Evolutionary conservation across 2,797 vertebrate species (phyloP).

Genomic region (Odontamblyopus lacepedii): DNA sequence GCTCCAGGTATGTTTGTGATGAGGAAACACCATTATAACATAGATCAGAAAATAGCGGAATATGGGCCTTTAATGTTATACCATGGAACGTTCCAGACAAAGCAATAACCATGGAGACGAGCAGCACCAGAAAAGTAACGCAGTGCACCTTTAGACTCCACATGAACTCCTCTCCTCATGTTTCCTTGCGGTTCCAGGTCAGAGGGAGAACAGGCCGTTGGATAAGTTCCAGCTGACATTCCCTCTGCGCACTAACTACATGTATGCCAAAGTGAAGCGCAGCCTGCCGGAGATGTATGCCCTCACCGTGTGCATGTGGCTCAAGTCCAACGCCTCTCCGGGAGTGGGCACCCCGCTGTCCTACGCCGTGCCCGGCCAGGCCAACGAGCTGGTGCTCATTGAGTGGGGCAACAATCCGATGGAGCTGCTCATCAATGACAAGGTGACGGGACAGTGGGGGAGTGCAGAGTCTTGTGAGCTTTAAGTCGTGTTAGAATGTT

Average conservation of each 20-base stretch:
- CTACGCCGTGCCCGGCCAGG: constrained; percentile 93
- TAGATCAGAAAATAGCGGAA: too few species aligned
- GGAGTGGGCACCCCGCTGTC: constrained; percentile 97
- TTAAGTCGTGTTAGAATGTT: too few species aligned
- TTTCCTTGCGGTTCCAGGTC: constrained; percentile 74
- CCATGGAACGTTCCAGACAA: too few species aligned
- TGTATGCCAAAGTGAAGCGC: constrained; percentile 96
- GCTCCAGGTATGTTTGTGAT: too few species aligned
- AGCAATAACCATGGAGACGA: too few species aligned
- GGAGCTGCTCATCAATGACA: constrained; percentile 98
- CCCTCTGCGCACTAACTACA: constrained; percentile 95
- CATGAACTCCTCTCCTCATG: not conserved
- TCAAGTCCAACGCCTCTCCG: constrained; percentile 92
- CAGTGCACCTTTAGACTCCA: too few species aligned
- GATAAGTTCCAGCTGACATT: constrained; percentile 97
- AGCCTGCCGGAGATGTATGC: constrained; percentile 98
- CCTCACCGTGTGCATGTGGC: constrained; percentile 96
- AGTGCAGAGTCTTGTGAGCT: too few species aligned
- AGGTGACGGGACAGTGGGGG: constrained; percentile 72
- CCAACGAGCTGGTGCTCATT: constrained; percentile 96
- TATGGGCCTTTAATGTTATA: too few species aligned
- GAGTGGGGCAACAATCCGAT: constrained; percentile 99
- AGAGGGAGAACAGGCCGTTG: constrained; percentile 90
- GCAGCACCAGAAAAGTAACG: too few species aligned
- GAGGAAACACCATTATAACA: too few species aligned